Conservation (phyloP, 1,140 invertebrate genomes). For the Octopus bimaculoides region DNA sequence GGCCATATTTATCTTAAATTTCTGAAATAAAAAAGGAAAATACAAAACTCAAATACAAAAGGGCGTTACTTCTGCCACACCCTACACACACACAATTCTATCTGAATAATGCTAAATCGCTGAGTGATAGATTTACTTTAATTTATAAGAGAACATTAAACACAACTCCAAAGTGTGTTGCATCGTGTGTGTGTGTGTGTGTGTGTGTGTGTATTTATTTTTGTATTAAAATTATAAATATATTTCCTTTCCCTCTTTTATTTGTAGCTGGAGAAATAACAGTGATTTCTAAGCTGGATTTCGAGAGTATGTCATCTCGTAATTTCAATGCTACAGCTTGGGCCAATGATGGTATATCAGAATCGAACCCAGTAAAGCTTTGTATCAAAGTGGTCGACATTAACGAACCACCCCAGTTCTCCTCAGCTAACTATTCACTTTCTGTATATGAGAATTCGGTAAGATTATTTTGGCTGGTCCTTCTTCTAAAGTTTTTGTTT, state of each 20-base stretch:
- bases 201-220: too few relatives aligned
- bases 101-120: too few relatives aligned
- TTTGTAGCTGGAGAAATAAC: neutral
- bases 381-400: neutral
- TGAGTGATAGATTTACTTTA: too few relatives aligned
- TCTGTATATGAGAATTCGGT: neutral
- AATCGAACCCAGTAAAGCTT: neutral
- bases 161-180: too few relatives aligned
- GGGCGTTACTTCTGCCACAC: too few relatives aligned
- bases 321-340: neutral
- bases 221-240: neutral
- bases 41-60: too few relatives aligned
- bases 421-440: neutral
- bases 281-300: neutral
- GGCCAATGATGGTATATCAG: neutral
- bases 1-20: too few relatives aligned
- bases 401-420: constrained; percentile 4
- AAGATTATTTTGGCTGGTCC: neutral
- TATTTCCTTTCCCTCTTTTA: neutral
- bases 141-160: too few relatives aligned
- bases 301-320: neutral
- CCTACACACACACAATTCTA: too few relatives aligned
- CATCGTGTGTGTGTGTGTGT: too few relatives aligned
- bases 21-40: too few relatives aligned
- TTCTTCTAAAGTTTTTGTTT: neutral